Evolutionary conservation across 2,113 vertebrate genomes (phyloP).

Genomic region (Craseonycteris thonglongyai): DNA sequence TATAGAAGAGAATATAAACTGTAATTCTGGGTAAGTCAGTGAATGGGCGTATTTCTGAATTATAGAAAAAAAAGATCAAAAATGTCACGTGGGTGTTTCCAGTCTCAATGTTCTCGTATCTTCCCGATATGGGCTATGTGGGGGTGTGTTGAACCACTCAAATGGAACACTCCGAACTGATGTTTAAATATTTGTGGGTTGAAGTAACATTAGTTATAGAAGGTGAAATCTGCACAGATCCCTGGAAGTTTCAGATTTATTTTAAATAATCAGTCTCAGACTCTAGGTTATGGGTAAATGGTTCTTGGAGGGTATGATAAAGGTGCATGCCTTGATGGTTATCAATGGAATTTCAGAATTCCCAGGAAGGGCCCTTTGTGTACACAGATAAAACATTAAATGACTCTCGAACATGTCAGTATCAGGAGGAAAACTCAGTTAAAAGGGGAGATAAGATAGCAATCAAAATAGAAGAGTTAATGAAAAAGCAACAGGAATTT

Average conservation of each 20-base stretch:
- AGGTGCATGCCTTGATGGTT: background rate
- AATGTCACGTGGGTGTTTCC: slow-evolving; percentile 18
- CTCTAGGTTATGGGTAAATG: background rate
- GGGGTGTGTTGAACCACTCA: background rate
- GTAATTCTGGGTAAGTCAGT: background rate
- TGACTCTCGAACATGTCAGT: background rate
- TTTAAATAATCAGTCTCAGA: background rate
- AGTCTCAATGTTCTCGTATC: background rate
- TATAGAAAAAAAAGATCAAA: slow-evolving; percentile 55
- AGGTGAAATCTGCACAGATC: background rate
- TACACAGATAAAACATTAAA: background rate
- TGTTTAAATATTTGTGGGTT: background rate
- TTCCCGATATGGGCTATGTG: fast-evolving
- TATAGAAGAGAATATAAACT: background rate
- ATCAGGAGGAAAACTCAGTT: background rate
- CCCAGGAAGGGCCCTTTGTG: background rate
- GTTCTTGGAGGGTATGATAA: background rate
- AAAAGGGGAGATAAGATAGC: background rate
- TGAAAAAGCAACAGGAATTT: background rate
- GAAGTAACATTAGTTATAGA: background rate
- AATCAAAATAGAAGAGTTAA: background rate
- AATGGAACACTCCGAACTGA: background rate
- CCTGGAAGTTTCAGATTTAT: background rate
- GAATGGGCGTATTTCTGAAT: slow-evolving; percentile 43
- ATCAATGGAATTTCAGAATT: background rate